A percentile compares a stretch with the other conserved stretches of the same genome.
phyloP scores from a whole-genome alignment of 2,888 invertebrate genomes.

The Ischnus inquisitorius region DNA sequence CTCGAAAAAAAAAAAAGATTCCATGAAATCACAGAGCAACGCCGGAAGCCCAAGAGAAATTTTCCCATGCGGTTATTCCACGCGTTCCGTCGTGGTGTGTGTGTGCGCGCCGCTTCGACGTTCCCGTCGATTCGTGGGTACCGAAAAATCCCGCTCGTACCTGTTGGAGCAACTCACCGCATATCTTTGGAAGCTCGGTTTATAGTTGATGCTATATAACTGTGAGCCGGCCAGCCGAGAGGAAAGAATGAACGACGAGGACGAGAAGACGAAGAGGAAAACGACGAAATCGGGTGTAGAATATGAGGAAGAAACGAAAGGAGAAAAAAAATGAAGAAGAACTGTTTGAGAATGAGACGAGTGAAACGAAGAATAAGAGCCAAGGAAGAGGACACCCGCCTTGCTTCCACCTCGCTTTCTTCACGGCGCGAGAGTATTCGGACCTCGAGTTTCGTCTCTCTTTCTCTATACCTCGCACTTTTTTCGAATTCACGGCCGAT shows the following conservation, averaged over 20 bases:
- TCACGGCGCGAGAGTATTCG: conserved; percentile 50
- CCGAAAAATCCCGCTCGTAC: conserved; percentile 55
- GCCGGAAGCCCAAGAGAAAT: conserved; percentile 61
- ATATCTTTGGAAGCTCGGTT: conserved; percentile 23
- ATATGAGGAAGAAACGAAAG: conserved; percentile 50
- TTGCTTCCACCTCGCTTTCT: conserved; percentile 40
- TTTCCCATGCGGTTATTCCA: conserved; percentile 50
- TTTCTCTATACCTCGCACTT: neutral
- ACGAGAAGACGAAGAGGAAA: conserved; percentile 29
- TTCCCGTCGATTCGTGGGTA: conserved; percentile 33
- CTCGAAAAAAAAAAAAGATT: conserved; percentile 37
- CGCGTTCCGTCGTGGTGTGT: conserved; percentile 11
- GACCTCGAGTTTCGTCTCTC: conserved; percentile 43
- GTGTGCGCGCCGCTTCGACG: neutral
- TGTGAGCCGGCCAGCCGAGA: conserved; percentile 23
- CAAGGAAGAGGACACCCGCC: conserved; percentile 36
- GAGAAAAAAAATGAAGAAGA: conserved; percentile 2
- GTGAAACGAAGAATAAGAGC: neutral
- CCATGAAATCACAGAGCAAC: conserved; percentile 34
- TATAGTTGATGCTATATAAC: conserved; percentile 49
- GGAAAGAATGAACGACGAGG: conserved; percentile 48
- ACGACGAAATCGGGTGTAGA: conserved; percentile 43
- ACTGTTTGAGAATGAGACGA: conserved; percentile 10
- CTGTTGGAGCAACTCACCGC: conserved; percentile 45
- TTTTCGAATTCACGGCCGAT: neutral